phyloP scores from a whole-genome alignment of 2,888 invertebrate genomes.

The Ypsolopha scabrella region DNA sequence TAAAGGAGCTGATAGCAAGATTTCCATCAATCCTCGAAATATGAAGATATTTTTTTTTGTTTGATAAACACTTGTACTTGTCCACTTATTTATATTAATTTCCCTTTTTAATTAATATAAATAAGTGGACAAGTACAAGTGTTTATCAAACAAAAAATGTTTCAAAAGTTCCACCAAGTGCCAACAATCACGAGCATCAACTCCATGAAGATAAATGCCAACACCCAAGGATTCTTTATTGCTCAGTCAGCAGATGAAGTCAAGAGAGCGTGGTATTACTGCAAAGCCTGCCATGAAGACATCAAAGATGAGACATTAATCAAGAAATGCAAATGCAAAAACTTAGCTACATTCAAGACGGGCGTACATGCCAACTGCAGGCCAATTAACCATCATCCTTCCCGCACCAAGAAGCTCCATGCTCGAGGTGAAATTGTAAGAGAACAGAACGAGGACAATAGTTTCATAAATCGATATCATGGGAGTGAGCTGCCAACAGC shows the following conservation, averaged over 20 bases:
- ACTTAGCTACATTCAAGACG: conserved; percentile 99
- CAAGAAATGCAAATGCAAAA: conserved; percentile 99
- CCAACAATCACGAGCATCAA: too few species aligned
- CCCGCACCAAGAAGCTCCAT: conserved; percentile 98
- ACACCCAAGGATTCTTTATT: conserved; percentile 99
- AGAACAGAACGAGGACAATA: conserved; percentile 80
- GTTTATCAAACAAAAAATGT: too few species aligned
- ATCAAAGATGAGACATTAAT: conserved; percentile 98
- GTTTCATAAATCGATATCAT: conserved; percentile 83
- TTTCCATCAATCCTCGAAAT: conserved; percentile 98
- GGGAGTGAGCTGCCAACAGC: conserved; percentile 78
- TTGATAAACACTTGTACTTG: too few species aligned
- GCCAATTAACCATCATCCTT: conserved; percentile 97
- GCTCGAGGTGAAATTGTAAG: conserved; percentile 89
- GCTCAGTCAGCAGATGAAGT: conserved; percentile 99
- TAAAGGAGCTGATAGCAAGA: conserved; percentile 95
- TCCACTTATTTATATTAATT: too few species aligned
- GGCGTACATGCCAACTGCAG: conserved; percentile 93
- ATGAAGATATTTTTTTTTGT: too few species aligned
- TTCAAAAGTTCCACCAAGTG: too few species aligned
- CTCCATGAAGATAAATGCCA: conserved; percentile 96
- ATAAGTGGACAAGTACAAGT: too few species aligned
- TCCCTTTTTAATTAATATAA: too few species aligned
- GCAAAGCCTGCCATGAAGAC: conserved; percentile 99
- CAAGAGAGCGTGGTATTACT: conserved; percentile 99